These are phyloP conservation scores for Calidris pugnax DNA, from an alignment of 2,113 vertebrate genomes.

Conservation along the genomic window DNA sequence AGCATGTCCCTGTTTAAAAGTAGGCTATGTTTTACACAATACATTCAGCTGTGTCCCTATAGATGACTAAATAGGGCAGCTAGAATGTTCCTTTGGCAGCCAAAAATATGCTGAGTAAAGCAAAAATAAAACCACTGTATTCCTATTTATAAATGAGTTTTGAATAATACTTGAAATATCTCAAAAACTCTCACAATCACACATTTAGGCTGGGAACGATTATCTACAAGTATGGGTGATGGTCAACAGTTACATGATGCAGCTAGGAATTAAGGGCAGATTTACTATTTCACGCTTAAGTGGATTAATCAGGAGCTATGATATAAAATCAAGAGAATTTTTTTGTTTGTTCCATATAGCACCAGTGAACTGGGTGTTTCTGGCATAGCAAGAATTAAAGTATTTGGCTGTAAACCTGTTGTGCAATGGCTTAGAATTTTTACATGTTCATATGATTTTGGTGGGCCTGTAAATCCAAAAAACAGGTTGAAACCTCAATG, in stretches of 20 bases:
- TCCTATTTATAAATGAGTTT: neutral
- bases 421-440: neutral
- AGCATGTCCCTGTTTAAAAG: neutral
- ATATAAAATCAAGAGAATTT: neutral
- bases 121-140: neutral
- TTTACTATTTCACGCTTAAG: neutral
- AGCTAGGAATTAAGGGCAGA: neutral
- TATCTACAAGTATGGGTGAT: neutral
- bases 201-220: neutral
- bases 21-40: neutral
- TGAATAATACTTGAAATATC: neutral
- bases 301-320: neutral
- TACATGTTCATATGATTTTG: neutral
- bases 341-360: neutral
- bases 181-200: neutral
- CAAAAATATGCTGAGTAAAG: neutral
- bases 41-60: neutral
- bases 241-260: neutral
- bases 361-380: neutral
- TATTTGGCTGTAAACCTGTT: neutral
- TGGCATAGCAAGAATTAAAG: neutral
- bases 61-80: neutral
- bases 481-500: neutral
- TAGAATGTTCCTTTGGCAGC: neutral
- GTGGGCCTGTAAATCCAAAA: neutral